These are phyloP conservation scores for Passer montanus DNA, from an alignment of 2,113 vertebrate species.

Conservation along the genomic window DNA sequence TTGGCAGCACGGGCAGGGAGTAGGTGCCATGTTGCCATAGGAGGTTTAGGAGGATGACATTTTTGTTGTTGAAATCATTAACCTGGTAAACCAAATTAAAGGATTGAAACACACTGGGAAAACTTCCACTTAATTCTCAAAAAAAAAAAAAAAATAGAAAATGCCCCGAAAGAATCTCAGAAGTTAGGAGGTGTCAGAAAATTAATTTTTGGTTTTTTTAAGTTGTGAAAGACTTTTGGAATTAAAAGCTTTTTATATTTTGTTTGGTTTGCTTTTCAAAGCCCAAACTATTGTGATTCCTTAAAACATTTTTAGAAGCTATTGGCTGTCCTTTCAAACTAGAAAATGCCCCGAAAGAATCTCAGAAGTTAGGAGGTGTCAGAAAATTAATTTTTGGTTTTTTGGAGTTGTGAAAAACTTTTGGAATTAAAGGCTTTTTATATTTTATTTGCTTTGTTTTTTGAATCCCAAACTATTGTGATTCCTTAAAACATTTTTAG, in stretches of 20 bases:
- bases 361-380: neutral
- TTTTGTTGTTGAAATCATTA: conserved; percentile 5
- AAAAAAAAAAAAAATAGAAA: neutral
- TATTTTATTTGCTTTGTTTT: neutral
- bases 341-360: neutral
- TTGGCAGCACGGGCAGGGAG: neutral
- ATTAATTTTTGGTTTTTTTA: neutral
- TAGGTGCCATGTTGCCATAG: conserved; percentile 6
- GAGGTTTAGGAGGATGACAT: neutral
- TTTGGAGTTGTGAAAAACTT: neutral
- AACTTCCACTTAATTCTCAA: neutral
- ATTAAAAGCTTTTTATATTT: neutral
- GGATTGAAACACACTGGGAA: neutral
- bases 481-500: neutral
- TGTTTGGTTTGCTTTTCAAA: neutral
- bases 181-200: neutral
- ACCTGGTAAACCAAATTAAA: neutral
- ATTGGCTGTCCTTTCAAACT: no score
- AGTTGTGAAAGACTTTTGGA: neutral
- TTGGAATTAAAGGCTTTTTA: neutral
- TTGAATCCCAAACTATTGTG: neutral
- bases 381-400: neutral
- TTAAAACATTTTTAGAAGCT: neutral
- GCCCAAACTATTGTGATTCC: neutral
- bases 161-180: neutral